phyloP scores from a whole-genome alignment of 1,140 invertebrate genomes.

The Oryctes rhinoceros region DNA sequence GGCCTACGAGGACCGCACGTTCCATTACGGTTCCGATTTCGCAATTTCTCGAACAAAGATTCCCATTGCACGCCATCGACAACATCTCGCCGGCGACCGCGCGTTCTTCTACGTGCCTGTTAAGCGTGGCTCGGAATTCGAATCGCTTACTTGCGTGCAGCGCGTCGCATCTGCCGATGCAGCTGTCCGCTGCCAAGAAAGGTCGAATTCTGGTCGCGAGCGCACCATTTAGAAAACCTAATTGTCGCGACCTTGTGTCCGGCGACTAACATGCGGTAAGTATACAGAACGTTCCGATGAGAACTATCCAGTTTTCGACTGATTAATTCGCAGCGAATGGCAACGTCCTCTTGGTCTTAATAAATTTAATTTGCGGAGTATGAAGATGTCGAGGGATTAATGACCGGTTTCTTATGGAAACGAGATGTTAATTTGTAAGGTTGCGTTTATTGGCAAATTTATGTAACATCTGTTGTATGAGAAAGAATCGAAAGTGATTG shows the following conservation, averaged over 20 bases:
- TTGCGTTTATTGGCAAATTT: too few species aligned
- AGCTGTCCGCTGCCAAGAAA: neutral
- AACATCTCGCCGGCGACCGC: neutral
- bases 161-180: neutral
- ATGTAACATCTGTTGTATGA: too few species aligned
- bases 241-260: neutral
- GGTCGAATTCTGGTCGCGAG: slow-evolving; percentile 2
- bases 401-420: too few species aligned
- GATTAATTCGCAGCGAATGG: too few species aligned
- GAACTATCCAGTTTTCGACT: too few species aligned
- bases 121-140: neutral
- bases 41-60: neutral
- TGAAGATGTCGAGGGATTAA: too few species aligned
- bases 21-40: neutral
- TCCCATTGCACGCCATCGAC: neutral
- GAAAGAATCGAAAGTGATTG: too few species aligned
- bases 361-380: too few species aligned
- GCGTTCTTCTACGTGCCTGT: neutral
- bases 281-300: too few species aligned
- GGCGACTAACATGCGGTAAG: too few species aligned
- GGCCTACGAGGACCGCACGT: neutral
- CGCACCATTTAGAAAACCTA: slow-evolving; percentile 1
- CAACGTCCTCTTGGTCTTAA: too few species aligned
- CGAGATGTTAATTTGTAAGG: too few species aligned
- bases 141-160: neutral